Conservation (phyloP, 2,797 vertebrate species). For the Acropternis orthonyx region DNA sequence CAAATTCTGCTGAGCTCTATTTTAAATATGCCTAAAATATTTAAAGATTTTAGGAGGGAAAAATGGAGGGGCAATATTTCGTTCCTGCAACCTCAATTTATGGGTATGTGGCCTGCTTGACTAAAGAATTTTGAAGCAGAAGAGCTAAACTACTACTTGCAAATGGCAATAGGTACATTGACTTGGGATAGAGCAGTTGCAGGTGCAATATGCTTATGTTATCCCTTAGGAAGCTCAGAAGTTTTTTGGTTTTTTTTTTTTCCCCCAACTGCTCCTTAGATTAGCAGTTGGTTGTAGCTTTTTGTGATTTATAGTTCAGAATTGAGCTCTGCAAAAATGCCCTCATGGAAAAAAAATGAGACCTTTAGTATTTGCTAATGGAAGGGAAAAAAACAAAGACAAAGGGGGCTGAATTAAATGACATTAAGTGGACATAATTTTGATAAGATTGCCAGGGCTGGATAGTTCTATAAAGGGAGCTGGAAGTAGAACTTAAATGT, state of each 20-base stretch:
- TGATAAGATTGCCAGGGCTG: not conserved
- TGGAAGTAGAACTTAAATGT: not conserved
- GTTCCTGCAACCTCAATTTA: not conserved
- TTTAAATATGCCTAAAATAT: conserved; percentile 18
- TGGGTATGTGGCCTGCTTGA: not conserved
- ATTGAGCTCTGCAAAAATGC: not conserved
- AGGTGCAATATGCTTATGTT: not conserved
- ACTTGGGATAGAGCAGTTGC: not conserved
- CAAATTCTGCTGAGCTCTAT: not conserved
- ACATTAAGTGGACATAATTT: not conserved
- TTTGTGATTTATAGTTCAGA: not conserved
- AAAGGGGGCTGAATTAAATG: not conserved
- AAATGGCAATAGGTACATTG: not conserved
- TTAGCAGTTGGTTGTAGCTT: not conserved
- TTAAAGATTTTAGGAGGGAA: not conserved
- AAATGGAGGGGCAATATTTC: not conserved
- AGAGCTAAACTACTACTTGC: not conserved
- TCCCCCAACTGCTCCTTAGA: not conserved
- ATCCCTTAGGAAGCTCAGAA: not conserved
- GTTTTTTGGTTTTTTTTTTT: not conserved
- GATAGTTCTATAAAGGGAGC: not conserved
- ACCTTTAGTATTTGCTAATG: not conserved
- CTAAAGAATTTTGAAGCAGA: not conserved
- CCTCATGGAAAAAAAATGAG: not conserved
- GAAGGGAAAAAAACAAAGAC: not conserved